A percentile compares a stretch with the other conserved stretches of the same genome.
Conservation (phyloP, 2,113 vertebrate species). For the Triplophysa siluroides region DNA sequence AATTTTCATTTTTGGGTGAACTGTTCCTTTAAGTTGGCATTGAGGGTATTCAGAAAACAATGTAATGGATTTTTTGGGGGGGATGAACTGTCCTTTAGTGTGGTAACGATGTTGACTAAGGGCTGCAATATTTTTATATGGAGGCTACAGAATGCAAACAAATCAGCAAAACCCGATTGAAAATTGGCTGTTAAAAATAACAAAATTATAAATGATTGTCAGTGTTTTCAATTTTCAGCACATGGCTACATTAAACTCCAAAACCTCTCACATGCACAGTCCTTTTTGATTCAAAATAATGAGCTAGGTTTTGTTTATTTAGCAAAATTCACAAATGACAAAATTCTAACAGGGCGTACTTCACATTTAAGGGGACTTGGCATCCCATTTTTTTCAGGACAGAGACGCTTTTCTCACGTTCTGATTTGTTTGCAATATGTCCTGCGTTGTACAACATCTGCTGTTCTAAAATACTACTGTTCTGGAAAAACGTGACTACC, state of each 20-base stretch:
- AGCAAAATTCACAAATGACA: background rate
- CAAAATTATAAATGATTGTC: background rate
- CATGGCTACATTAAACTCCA: background rate
- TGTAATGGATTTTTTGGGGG: too few relatives aligned
- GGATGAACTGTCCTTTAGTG: background rate
- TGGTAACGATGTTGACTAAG: background rate
- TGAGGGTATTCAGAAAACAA: too few relatives aligned
- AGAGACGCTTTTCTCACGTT: background rate
- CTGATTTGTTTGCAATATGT: background rate
- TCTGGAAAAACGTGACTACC: constrained; percentile 5
- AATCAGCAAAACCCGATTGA: background rate
- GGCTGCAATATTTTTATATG: background rate
- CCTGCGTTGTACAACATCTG: background rate
- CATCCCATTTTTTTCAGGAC: background rate
- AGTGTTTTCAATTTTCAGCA: background rate
- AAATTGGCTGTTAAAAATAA: background rate
- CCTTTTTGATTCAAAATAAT: background rate
- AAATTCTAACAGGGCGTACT: background rate
- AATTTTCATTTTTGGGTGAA: too few relatives aligned
- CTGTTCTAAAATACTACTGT: background rate
- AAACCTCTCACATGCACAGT: background rate
- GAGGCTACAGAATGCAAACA: background rate
- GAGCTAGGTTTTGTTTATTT: background rate
- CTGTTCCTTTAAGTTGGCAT: too few relatives aligned
- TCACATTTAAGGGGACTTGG: too few relatives aligned